These are phyloP conservation scores for Hepsetus odoe DNA, from an alignment of 2,113 vertebrate genomes.

Conservation along the genomic window DNA sequence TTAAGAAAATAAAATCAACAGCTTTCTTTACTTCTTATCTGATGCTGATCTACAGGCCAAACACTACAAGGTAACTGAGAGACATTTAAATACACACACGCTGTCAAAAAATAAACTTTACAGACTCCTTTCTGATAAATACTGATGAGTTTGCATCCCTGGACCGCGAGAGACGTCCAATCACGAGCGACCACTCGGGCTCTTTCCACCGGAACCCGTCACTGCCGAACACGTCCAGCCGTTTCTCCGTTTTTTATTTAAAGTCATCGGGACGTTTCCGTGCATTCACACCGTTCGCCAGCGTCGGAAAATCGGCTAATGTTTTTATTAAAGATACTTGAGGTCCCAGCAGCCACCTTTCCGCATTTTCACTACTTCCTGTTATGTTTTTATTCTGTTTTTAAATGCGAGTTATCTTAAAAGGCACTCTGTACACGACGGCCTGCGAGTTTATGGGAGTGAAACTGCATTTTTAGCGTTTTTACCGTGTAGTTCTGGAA, in stretches of 20 bases:
- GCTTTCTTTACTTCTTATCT: slow-evolving; percentile 17
- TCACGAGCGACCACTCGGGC: not conserved
- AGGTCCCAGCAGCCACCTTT: no score
- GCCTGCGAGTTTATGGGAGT: no score
- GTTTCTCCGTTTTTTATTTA: not conserved
- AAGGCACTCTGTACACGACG: no score
- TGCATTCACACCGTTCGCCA: no score
- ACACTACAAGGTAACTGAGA: slow-evolving; percentile 72
- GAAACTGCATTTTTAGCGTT: slow-evolving; percentile 10
- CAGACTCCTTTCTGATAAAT: slow-evolving; percentile 76
- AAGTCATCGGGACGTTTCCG: no score
- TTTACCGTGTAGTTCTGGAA: slow-evolving; percentile 25
- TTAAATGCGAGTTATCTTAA: no score
- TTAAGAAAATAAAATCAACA: slow-evolving; percentile 58
- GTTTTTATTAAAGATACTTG: no score
- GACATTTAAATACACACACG: slow-evolving; percentile 72
- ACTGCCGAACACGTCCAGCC: slow-evolving; percentile 13
- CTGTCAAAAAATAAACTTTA: slow-evolving; percentile 71
- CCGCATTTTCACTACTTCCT: no score
- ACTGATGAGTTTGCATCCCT: slow-evolving; percentile 78
- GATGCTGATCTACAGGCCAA: slow-evolving; percentile 64
- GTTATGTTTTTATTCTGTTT: not conserved
- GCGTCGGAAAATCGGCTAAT: no score
- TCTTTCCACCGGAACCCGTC: not conserved
- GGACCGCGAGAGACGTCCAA: slow-evolving; percentile 59